A percentile compares a stretch with the other conserved stretches of the same genome.
Evolutionary conservation across 2,113 vertebrate species (phyloP).

Genomic region (Equus przewalskii): DNA sequence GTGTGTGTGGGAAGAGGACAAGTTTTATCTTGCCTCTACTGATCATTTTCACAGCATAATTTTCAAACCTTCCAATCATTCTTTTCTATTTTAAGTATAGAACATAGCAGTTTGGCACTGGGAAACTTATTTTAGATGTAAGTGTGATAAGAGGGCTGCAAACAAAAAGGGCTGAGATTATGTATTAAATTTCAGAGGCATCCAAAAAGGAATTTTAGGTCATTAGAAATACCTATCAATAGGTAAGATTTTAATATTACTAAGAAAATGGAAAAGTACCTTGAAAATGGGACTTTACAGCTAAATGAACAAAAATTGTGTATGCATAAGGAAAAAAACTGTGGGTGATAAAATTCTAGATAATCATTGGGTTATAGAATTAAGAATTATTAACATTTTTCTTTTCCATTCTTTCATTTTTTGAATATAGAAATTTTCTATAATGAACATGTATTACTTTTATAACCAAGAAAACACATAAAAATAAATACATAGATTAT

Average conservation of each 20-base stretch:
- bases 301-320: background rate
- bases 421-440: background rate
- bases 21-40: background rate
- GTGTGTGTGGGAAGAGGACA: background rate
- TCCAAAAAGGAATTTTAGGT: background rate
- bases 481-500: background rate
- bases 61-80: background rate
- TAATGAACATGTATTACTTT: background rate
- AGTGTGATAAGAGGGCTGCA: background rate
- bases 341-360: background rate
- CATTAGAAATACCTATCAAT: background rate
- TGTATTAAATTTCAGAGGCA: constrained; percentile 9
- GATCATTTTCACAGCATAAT: background rate
- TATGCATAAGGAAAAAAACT: background rate
- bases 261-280: background rate
- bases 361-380: background rate
- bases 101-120: background rate
- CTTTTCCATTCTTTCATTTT: background rate
- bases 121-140: constrained; percentile 8
- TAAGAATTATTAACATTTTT: constrained; percentile 22
- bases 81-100: background rate
- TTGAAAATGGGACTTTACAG: background rate
- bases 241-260: background rate
- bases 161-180: background rate
- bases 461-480: background rate